Conservation (phyloP, 2,113 vertebrate species). For the Tachysurus fulvidraco region DNA sequence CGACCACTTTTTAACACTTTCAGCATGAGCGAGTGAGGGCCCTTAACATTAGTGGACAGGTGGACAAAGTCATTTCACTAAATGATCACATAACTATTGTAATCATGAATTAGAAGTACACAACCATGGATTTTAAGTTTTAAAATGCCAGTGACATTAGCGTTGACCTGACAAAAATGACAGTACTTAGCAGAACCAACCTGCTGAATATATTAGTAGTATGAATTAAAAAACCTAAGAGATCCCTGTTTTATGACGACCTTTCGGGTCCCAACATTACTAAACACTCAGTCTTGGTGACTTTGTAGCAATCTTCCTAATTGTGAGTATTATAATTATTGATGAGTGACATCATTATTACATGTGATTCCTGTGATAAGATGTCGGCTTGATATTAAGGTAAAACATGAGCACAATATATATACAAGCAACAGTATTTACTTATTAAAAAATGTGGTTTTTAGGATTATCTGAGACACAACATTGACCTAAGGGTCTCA, state of each 20-base stretch:
- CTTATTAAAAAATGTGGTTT: constrained; percentile 60
- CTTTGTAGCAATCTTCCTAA: background rate
- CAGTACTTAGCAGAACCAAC: background rate
- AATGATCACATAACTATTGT: background rate
- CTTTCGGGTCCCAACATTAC: constrained; percentile 1
- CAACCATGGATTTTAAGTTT: background rate
- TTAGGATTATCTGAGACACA: constrained; percentile 45
- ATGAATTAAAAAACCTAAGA: background rate
- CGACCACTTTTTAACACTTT: constrained; percentile 40
- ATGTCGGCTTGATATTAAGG: background rate
- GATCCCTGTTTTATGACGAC: background rate
- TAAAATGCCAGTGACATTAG: background rate
- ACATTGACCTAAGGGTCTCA: background rate
- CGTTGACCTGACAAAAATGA: background rate
- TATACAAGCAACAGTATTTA: constrained; percentile 55
- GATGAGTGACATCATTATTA: background rate
- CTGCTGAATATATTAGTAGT: background rate
- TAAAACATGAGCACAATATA: constrained; percentile 56
- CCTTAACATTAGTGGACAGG: constrained; percentile 39
- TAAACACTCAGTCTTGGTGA: background rate
- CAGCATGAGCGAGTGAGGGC: constrained; percentile 41
- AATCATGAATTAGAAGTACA: background rate
- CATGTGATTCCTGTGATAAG: constrained; percentile 41
- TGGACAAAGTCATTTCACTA: background rate
- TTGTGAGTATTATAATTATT: background rate